Evolutionary conservation across 2,113 vertebrate genomes (phyloP).

Genomic region (Sebastes fasciatus): DNA sequence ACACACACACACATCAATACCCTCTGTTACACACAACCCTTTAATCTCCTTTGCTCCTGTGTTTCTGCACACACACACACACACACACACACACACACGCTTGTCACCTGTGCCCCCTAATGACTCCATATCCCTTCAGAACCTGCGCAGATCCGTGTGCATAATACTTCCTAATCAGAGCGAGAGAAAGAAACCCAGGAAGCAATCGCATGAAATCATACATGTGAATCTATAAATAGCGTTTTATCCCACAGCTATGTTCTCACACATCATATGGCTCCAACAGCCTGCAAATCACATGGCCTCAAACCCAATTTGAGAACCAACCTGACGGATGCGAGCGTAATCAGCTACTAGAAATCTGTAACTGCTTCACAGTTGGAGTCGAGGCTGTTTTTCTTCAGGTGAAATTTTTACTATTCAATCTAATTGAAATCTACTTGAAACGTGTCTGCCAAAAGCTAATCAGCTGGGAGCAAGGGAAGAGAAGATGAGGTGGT

Average conservation of each 20-base stretch:
- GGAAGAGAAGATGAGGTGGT: slow-evolving; percentile 30
- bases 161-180: slow-evolving; percentile 23
- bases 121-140: slow-evolving; percentile 11
- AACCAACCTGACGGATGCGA: slow-evolving; percentile 13
- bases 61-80: neutral
- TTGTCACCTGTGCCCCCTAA: slow-evolving; percentile 12
- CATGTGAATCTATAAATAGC: slow-evolving; percentile 64
- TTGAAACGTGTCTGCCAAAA: slow-evolving; percentile 10
- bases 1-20: neutral
- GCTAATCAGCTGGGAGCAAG: slow-evolving; percentile 32
- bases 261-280: slow-evolving; percentile 67
- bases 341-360: slow-evolving; percentile 8
- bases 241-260: slow-evolving; percentile 47
- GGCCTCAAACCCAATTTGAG: slow-evolving; percentile 16
- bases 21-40: no score
- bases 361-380: neutral
- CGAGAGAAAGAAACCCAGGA: neutral
- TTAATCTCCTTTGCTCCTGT: no score
- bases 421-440: neutral
- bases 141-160: slow-evolving; percentile 16
- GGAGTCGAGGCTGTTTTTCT: slow-evolving; percentile 5
- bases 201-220: slow-evolving; percentile 47
- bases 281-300: slow-evolving; percentile 50
- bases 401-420: neutral
- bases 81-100: slow-evolving; percentile 3